Base-by-base conservation (phyloP, 1,140 invertebrate genomes). In the Drosophila ambigua region DNA sequence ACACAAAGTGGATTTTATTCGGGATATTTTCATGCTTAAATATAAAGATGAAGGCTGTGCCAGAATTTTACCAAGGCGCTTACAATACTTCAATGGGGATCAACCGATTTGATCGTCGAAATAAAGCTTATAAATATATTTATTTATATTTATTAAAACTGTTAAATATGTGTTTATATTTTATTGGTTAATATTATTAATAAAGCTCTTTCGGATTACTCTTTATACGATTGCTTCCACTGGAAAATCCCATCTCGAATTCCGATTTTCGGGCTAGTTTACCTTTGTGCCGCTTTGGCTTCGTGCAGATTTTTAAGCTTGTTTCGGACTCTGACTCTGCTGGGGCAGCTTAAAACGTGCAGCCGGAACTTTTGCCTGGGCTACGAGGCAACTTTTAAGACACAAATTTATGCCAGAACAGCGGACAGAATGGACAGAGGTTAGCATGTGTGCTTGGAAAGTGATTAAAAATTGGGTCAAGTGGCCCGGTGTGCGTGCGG, bases 391-490 rank as follows among this genome's bases (percentile, higher is more conserved):
- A 87, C 52, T 88, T 87, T 88, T 88, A 83, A 83, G 79, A 74
- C 68, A 88, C 63, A 83, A 83, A 88, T 88, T 87, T 87, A 87
- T 87, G 83, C 68, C 65, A 68, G 54, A 71, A 57, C 46, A 9
- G 48, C 23, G 49, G 31, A 60, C 39, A 55, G 3, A 48, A 45
- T 11, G 28, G 43, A 59, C 31, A 50, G 50, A 54, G 28, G 64
- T 28, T 62, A 75, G 65, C 74, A 80, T 83, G 81, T 77, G 81
- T 80, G 82, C 78, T 65, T 69, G 78, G 61, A 83, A 79, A 88
- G 84, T 87, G 83, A 88, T 87, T 87, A 87, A 83, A 88, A 87
- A 87, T 87, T 88, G 84, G 83, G 83, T 87, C 83, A 88, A 87
- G 83, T 83, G 75, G 76, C 79, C 58, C 11, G 31, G 16, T 79